Conservation (phyloP, 2,888 invertebrate genomes). For the Drosophila demipolita region DNA sequence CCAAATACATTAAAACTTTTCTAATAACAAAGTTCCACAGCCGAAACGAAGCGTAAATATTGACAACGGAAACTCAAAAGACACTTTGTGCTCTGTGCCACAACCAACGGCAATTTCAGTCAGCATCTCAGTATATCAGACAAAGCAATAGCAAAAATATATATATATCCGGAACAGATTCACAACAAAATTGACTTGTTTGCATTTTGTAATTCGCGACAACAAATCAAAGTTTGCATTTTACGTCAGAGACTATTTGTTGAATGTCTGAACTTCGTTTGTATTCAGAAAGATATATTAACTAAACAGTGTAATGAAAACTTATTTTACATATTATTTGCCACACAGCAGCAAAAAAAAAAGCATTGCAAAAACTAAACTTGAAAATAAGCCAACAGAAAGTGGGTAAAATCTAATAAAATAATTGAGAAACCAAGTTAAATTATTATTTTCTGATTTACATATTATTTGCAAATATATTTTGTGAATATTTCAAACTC, state of each 20-base stretch:
- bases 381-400: neutral
- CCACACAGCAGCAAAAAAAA: neutral
- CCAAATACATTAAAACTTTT: conserved; percentile 80
- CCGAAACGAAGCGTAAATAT: conserved; percentile 72
- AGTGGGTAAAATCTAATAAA: neutral
- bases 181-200: conserved; percentile 7
- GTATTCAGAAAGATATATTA: neutral
- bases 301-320: too few species aligned
- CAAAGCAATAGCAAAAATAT: conserved; percentile 3
- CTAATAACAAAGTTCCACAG: conserved; percentile 79
- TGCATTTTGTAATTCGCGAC: conserved; percentile 4
- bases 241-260: neutral
- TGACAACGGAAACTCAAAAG: conserved; percentile 61
- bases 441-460: accelerated
- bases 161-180: neutral
- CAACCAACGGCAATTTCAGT: conserved; percentile 39
- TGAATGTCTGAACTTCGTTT: neutral
- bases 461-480: neutral
- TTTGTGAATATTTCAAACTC: neutral
- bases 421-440: neutral
- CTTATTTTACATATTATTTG: neutral
- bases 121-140: conserved; percentile 23
- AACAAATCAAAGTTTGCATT: neutral
- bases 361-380: neutral
- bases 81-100: conserved; percentile 34